Evolutionary conservation across 2,113 vertebrate species (phyloP).

Genomic region (Etia nguti): DNA sequence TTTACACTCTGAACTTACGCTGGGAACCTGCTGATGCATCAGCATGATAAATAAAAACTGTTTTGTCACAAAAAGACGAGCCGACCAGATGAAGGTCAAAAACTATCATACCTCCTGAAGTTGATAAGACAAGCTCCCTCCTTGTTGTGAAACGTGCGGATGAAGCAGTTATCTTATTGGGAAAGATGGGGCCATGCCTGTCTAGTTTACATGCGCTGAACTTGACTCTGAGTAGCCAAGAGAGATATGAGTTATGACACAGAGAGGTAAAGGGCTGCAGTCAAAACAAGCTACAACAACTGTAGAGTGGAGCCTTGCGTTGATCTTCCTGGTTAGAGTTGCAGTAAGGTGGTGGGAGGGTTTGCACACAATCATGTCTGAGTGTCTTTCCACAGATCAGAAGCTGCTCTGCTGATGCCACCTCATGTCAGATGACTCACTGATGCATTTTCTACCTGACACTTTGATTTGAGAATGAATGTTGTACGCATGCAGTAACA

Average conservation of each 20-base stretch:
- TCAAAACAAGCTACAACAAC: constrained; percentile 53
- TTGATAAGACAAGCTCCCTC: not conserved
- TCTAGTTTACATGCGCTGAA: not conserved
- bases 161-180: constrained; percentile 34
- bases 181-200: constrained; percentile 20
- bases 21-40: not conserved
- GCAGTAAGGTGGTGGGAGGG: not conserved
- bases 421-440: not conserved
- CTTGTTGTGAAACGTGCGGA: not conserved
- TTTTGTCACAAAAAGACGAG: not conserved
- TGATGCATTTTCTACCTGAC: not conserved
- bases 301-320: not conserved
- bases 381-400: not conserved
- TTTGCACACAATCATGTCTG: not conserved
- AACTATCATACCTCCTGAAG: not conserved
- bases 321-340: constrained; percentile 12
- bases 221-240: not conserved
- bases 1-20: not conserved
- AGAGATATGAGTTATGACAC: constrained; percentile 48
- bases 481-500: not conserved
- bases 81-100: not conserved
- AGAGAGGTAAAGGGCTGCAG: constrained; percentile 33
- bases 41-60: not conserved
- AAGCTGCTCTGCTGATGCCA: not conserved
- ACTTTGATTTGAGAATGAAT: not conserved